Conservation (phyloP, 1,140 invertebrate genomes). For the Drosophila erecta region DNA sequence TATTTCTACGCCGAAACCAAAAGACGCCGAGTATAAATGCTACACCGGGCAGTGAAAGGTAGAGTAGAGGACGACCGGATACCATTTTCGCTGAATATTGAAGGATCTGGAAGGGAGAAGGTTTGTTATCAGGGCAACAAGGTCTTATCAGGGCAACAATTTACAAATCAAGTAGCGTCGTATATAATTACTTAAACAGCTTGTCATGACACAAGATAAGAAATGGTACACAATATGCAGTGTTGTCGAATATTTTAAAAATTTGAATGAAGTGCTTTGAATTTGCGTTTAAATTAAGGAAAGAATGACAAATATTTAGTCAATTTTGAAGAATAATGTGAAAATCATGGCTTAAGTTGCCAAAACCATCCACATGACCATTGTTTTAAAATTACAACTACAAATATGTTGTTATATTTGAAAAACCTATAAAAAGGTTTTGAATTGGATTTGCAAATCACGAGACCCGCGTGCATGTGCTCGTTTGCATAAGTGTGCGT, state of each 20-base stretch:
- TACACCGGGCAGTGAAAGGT: constrained; percentile 84
- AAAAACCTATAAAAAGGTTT: constrained; percentile 28
- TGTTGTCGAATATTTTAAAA: constrained; percentile 6
- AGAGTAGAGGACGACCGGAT: constrained; percentile 83
- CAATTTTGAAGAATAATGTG: not conserved
- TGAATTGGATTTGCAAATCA: constrained; percentile 65
- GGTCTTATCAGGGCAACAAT: constrained; percentile 28
- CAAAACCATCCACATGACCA: not conserved
- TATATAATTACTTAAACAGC: constrained; percentile 20
- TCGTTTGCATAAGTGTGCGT: constrained; percentile 14
- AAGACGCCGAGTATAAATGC: constrained; percentile 83
- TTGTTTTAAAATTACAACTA: not conserved
- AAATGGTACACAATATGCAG: not conserved
- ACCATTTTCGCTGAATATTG: constrained; percentile 85
- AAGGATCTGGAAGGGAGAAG: constrained; percentile 69
- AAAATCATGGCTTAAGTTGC: not conserved
- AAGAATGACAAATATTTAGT: no score
- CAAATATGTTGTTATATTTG: not conserved
- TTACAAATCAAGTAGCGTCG: constrained; percentile 16
- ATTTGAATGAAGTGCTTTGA: not conserved
- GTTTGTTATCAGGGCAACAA: constrained; percentile 12
- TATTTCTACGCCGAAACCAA: constrained; percentile 84
- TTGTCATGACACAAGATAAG: constrained; percentile 25
- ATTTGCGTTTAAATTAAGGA: not conserved
- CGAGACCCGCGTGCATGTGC: constrained; percentile 60